A percentile compares a stretch with the other conserved stretches of the same genome.
phyloP scores from a whole-genome alignment of 1,140 invertebrate species.

The Papilio glaucus region DNA sequence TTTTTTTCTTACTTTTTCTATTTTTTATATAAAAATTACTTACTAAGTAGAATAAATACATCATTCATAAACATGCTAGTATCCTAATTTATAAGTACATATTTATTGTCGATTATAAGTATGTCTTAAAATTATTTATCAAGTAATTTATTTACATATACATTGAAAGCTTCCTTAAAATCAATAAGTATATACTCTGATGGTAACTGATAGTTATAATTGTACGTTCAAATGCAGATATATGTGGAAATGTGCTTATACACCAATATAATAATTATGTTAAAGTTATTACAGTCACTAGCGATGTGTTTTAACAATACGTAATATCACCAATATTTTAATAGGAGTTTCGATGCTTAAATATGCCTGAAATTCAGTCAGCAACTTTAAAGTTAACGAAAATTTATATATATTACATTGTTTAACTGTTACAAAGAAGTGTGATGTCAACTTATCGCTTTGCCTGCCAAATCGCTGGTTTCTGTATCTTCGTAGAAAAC shows the following conservation, averaged over 20 bases:
- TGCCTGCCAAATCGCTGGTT: no score
- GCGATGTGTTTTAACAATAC: slow-evolving; percentile 38
- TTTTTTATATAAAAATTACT: neutral
- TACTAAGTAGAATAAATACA: neutral
- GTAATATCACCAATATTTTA: no score
- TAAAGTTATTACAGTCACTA: neutral
- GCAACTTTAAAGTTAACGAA: no score
- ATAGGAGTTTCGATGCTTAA: no score
- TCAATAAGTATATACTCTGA: neutral
- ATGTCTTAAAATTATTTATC: neutral
- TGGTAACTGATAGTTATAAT: neutral
- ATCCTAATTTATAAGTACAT: neutral
- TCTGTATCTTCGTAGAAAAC: no score
- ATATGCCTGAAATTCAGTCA: no score
- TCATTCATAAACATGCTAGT: neutral
- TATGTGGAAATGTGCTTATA: slow-evolving; percentile 7
- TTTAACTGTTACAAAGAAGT: no score
- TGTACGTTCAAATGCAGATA: neutral
- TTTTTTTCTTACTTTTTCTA: neutral
- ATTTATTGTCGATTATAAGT: slow-evolving; percentile 8
- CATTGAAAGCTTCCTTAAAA: neutral
- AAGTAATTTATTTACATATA: neutral
- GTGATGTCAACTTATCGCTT: no score
- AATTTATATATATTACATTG: no score
- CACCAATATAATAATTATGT: neutral